phyloP scores from a whole-genome alignment of 2,113 vertebrate species.

The Seriola rivoliana region DNA sequence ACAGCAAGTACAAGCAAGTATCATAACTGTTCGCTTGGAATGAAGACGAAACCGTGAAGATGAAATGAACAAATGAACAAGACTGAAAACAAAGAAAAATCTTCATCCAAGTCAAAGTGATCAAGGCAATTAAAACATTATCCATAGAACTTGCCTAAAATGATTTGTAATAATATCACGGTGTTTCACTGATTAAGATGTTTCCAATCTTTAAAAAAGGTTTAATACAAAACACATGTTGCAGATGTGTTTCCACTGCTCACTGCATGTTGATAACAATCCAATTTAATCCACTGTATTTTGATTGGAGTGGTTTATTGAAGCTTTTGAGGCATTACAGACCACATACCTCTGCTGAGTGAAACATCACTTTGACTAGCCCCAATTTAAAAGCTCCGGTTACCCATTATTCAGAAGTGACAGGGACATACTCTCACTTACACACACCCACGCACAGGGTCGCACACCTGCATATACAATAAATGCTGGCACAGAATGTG shows the following conservation, averaged over 20 bases:
- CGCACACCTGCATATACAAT: neutral
- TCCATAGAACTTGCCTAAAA: neutral
- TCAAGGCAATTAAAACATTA: neutral
- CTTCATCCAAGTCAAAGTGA: neutral
- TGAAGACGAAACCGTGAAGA: neutral
- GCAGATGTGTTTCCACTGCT: neutral
- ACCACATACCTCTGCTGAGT: neutral
- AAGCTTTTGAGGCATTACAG: conserved; percentile 27
- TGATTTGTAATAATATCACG: neutral
- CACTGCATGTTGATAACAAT: neutral
- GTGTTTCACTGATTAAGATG: neutral
- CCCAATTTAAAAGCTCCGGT: conserved; percentile 14
- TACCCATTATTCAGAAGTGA: neutral
- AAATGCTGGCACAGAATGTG: neutral
- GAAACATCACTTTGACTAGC: conserved; percentile 19
- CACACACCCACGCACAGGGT: neutral
- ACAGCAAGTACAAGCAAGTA: neutral
- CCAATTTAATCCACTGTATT: neutral
- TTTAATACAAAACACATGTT: neutral
- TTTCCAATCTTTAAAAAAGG: neutral
- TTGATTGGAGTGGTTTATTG: conserved; percentile 35
- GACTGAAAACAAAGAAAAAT: neutral
- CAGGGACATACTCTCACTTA: neutral
- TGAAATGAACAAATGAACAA: neutral
- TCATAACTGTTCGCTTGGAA: neutral